Conservation (phyloP, 2,113 vertebrate genomes). For the Prolemur simus region DNA sequence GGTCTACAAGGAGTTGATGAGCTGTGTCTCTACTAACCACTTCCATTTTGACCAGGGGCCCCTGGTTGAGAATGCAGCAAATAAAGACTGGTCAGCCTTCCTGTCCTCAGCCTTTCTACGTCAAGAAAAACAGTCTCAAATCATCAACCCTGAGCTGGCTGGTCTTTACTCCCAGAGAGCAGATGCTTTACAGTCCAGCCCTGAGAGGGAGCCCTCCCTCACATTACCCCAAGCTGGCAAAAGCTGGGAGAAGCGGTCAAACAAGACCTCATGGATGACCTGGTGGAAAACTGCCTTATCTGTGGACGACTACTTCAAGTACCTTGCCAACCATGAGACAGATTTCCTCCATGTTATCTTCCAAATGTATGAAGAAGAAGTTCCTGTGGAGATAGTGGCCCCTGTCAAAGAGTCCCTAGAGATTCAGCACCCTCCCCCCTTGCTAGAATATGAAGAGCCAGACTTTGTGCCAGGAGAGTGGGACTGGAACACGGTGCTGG, state of each 20-base stretch:
- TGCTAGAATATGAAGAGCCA: slow-evolving; percentile 43
- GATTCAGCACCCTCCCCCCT: slow-evolving; percentile 55
- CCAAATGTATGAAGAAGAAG: slow-evolving; percentile 63
- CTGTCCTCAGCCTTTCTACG: slow-evolving; percentile 51
- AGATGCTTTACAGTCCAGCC: too few species aligned
- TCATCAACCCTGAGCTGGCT: slow-evolving; percentile 76
- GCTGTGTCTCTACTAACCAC: slow-evolving; percentile 55
- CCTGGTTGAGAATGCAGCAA: slow-evolving; percentile 68
- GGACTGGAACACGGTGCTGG: slow-evolving; percentile 45
- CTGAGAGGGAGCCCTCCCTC: background rate
- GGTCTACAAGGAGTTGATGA: slow-evolving; percentile 72
- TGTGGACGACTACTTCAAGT: slow-evolving; percentile 76
- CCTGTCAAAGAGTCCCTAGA: background rate
- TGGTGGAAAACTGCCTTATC: slow-evolving; percentile 69
- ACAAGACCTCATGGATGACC: slow-evolving; percentile 47
- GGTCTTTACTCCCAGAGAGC: background rate
- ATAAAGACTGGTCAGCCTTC: slow-evolving; percentile 20
- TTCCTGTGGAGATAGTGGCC: background rate
- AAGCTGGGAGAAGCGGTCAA: background rate
- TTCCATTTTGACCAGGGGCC: slow-evolving; percentile 73
- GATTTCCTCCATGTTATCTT: slow-evolving; percentile 80
- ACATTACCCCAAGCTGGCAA: background rate
- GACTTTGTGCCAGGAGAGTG: slow-evolving; percentile 72
- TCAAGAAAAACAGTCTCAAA: background rate
- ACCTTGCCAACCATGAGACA: slow-evolving; percentile 69